A percentile compares a stretch with the other conserved stretches of the same genome.
Evolutionary conservation across 2,113 vertebrate genomes (phyloP).

Genomic region (Melanotaenia duboulayi): DNA sequence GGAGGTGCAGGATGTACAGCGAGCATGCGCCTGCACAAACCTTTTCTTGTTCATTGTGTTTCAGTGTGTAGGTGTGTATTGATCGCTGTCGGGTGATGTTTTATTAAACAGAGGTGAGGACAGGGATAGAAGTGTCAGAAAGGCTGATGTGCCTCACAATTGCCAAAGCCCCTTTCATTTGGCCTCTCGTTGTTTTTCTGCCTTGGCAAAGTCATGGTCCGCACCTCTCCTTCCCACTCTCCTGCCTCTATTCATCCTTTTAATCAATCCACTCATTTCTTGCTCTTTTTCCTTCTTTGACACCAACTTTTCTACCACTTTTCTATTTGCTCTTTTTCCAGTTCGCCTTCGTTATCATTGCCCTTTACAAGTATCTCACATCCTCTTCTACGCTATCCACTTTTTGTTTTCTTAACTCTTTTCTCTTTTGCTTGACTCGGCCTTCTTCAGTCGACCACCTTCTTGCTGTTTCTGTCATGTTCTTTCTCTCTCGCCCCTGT

Average conservation of each 20-base stretch:
- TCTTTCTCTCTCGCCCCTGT: conserved; percentile 8
- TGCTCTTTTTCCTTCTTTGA: conserved; percentile 1
- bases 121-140: conserved; percentile 17
- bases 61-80: conserved; percentile 39
- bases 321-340: not conserved
- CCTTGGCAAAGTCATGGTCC: not conserved
- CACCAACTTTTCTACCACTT: conserved; percentile 1
- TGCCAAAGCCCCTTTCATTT: conserved; percentile 35
- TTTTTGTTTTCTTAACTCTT: conserved; percentile 19
- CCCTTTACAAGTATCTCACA: conserved; percentile 23
- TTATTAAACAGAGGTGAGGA: conserved; percentile 67
- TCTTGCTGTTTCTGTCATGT: not conserved
- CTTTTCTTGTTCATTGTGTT: conserved; percentile 12
- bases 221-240: not conserved
- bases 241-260: conserved; percentile 18
- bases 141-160: conserved; percentile 26
- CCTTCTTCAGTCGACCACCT: not conserved
- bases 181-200: conserved; percentile 6
- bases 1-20: conserved; percentile 49
- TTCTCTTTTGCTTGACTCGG: conserved; percentile 16
- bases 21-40: not conserved
- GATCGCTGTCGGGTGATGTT: conserved; percentile 64
- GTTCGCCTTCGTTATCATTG: not conserved
- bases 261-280: conserved; percentile 7
- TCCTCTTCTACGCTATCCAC: conserved; percentile 7